Evolutionary conservation across 2,113 vertebrate species (phyloP), one percentile per base, ranked within the genome.

Genomic region (Trichomycterus rosablanca): DNA sequence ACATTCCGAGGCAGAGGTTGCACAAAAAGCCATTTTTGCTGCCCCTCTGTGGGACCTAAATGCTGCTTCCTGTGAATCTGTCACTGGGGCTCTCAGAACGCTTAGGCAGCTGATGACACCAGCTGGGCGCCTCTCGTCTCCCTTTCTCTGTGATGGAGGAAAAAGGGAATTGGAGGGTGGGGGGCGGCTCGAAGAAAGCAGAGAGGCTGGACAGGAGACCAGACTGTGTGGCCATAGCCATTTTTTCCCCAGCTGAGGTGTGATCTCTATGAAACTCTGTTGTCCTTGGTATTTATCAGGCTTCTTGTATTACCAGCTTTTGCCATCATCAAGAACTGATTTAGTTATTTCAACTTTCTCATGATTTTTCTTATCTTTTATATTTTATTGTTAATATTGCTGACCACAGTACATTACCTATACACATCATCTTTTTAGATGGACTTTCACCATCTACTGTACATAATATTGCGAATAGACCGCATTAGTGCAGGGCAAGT

Each of bases 1-100:
- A 84, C 85, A 86, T 88, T 87, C 87, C 87, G 73, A 66, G 46
- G 77, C 78, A 71, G 72, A 67, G 72, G 72, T 80, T 74, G 76
- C 82, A 88, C 87, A 87, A 84, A 87, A 86, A 85, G 85, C 79
- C 81, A 80, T 86, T 84, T 87, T 86, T 86, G 82, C 83, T 86
- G 81, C 78, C 76, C 79, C 61, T 86, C 75, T 77, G 76, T 82
- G 76, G 78, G 46, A 74, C 80, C 78, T 84, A 87, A 87, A 77
- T 49, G 44, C 81, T 82, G 78, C 82, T 89, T 89, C 87, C 87
- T 87, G 85, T 71, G 63, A 83, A 86, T 88, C 87, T 89, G 83
- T 89, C 87, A 88, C 83, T 88, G 80, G 73, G 82, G 81, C 74
- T 77, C 76, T 87, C 80, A 71, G 76, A 86, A 81, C 74, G 80